Percentiles rank a stretch among this genome's conserved stretches.
phyloP scores from a whole-genome alignment of 2,113 vertebrate genomes.

The Catharus bicknelli region DNA sequence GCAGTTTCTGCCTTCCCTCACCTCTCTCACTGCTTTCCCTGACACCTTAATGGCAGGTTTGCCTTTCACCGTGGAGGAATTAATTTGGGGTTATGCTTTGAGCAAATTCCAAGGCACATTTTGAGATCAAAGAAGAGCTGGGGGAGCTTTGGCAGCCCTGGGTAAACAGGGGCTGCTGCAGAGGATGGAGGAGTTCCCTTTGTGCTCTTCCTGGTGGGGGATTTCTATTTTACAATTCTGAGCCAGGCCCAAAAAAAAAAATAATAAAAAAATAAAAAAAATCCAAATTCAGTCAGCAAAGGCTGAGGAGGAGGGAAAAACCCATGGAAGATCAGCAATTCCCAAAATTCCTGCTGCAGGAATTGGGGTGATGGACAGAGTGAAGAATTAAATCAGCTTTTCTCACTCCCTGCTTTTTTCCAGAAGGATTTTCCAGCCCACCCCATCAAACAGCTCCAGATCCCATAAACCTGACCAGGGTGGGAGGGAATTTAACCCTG shows the following conservation, averaged over 20 bases:
- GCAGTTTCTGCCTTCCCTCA: background rate
- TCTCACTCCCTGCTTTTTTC: too few species aligned
- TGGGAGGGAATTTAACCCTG: background rate
- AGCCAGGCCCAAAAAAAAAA: background rate
- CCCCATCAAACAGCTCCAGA: background rate
- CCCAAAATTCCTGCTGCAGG: background rate
- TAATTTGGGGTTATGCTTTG: background rate
- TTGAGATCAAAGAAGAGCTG: background rate
- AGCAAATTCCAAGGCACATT: background rate
- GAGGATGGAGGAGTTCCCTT: background rate
- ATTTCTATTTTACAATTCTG: background rate
- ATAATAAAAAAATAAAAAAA: background rate
- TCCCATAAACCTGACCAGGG: fast-evolving
- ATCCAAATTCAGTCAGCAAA: background rate
- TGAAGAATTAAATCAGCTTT: background rate
- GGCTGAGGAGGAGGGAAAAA: background rate
- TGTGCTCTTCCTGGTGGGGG: background rate
- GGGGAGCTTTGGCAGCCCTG: fast-evolving
- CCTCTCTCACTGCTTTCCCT: background rate
- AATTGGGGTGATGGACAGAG: background rate
- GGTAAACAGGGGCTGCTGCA: fast-evolving
- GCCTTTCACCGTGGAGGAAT: background rate
- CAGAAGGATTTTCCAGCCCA: background rate
- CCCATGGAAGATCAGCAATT: fast-evolving
- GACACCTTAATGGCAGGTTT: conserved; percentile 45